Conservation (phyloP, 1,140 invertebrate genomes). For the Polypedilum pembai region DNA sequence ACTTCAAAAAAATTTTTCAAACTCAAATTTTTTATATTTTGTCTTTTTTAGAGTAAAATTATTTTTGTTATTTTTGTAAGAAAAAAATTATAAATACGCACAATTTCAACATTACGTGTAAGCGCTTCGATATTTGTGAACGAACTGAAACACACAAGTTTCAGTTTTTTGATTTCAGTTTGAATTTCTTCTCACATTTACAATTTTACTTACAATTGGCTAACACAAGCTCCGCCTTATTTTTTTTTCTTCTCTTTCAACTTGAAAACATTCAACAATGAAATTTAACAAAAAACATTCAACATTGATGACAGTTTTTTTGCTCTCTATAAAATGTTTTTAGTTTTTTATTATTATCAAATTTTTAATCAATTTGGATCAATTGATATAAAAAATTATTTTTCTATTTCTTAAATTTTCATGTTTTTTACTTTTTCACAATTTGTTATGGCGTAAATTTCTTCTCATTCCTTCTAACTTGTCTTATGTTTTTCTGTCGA, state of each 20-base stretch:
- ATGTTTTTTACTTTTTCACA: too few species aligned
- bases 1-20: too few species aligned
- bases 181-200: too few species aligned
- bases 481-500: background rate
- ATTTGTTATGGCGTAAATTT: constrained; percentile 23
- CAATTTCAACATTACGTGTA: constrained; percentile 28
- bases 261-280: background rate
- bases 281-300: background rate
- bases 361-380: too few species aligned
- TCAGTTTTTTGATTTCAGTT: too few species aligned
- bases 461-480: background rate
- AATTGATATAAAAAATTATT: too few species aligned
- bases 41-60: background rate
- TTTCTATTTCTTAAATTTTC: too few species aligned
- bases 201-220: background rate
- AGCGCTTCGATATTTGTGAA: constrained; percentile 27
- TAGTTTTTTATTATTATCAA: too few species aligned
- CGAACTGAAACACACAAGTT: constrained; percentile 26
- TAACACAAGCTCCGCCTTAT: background rate
- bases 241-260: background rate
- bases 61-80: background rate
- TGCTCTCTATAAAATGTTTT: too few species aligned
- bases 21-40: background rate
- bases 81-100: constrained; percentile 23
- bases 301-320: background rate